A percentile compares a stretch with the other conserved stretches of the same genome.
Conservation (phyloP, 2,888 invertebrate species). For the Orthosia cruda region DNA sequence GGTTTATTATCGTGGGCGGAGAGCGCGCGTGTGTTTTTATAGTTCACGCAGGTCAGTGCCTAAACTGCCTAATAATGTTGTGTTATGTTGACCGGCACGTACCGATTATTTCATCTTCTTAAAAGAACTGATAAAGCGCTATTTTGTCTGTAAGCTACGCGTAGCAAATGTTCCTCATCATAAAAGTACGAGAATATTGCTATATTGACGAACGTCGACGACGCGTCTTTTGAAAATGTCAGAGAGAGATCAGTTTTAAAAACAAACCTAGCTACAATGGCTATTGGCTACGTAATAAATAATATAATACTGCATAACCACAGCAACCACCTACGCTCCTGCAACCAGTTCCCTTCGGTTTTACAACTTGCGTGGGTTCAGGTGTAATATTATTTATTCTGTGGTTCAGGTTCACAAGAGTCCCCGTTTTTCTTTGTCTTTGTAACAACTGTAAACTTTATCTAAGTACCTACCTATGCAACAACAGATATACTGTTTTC, state of each 20-base stretch:
- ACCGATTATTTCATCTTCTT: neutral
- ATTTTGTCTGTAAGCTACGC: neutral
- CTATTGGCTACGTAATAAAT: neutral
- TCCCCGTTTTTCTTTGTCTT: slow-evolving; percentile 20
- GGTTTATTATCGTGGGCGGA: slow-evolving; percentile 45
- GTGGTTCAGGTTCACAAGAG: slow-evolving; percentile 8
- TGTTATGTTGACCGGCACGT: slow-evolving; percentile 17
- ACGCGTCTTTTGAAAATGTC: neutral
- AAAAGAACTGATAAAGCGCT: neutral
- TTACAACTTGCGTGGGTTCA: slow-evolving; percentile 45
- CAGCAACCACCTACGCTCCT: slow-evolving; percentile 37
- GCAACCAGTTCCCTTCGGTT: slow-evolving; percentile 40
- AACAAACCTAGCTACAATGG: neutral
- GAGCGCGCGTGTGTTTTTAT: slow-evolving; percentile 24
- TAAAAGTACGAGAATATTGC: neutral
- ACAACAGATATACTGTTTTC: slow-evolving; percentile 16
- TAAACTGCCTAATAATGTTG: slow-evolving; percentile 37
- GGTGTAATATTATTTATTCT: too few species aligned
- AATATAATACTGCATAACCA: slow-evolving; percentile 28
- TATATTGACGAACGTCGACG: neutral
- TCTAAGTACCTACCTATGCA: neutral
- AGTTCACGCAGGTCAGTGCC: slow-evolving; percentile 43
- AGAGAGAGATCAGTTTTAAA: neutral
- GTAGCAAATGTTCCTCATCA: neutral
- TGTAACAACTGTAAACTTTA: slow-evolving; percentile 21